phyloP scores from a whole-genome alignment of 1,140 invertebrate species.

The Drusus annulatus region DNA sequence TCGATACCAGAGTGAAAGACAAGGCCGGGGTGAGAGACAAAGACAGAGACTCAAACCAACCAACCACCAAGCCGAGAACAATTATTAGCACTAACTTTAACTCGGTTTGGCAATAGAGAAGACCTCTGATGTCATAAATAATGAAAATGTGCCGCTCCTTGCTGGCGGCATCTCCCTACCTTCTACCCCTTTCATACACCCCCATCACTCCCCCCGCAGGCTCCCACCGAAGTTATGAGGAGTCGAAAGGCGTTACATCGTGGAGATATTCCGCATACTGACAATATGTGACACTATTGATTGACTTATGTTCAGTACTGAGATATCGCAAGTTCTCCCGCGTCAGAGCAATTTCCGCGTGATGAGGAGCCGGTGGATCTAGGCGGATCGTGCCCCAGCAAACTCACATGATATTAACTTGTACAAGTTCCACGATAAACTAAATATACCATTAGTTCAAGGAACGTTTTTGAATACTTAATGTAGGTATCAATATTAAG shows the following conservation, averaged over 20 bases:
- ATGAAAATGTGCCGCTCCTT: slow-evolving; percentile 62
- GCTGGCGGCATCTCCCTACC: slow-evolving; percentile 37
- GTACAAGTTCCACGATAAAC: too few relatives aligned
- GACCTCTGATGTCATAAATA: slow-evolving; percentile 66
- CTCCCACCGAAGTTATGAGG: slow-evolving; percentile 49
- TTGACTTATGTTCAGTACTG: slow-evolving; percentile 27
- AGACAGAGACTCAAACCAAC: slow-evolving; percentile 52
- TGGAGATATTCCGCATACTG: slow-evolving; percentile 26
- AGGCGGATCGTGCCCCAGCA: too few relatives aligned
- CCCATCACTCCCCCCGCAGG: neutral
- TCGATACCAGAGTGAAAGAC: slow-evolving; percentile 35
- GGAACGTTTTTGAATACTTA: too few relatives aligned
- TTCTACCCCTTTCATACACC: slow-evolving; percentile 1
- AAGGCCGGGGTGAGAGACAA: slow-evolving; percentile 44
- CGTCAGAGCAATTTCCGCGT: neutral
- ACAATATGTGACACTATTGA: slow-evolving; percentile 42
- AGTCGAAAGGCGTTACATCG: slow-evolving; percentile 56
- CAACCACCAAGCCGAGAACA: slow-evolving; percentile 60
- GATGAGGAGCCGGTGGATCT: neutral
- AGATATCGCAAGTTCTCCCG: neutral
- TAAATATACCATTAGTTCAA: too few relatives aligned
- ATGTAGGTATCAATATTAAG: too few relatives aligned
- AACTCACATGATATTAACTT: too few relatives aligned
- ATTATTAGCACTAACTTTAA: slow-evolving; percentile 65
- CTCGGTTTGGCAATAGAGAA: slow-evolving; percentile 63